phyloP scores from a whole-genome alignment of 2,113 vertebrate genomes.

The Meriones unguiculatus region DNA sequence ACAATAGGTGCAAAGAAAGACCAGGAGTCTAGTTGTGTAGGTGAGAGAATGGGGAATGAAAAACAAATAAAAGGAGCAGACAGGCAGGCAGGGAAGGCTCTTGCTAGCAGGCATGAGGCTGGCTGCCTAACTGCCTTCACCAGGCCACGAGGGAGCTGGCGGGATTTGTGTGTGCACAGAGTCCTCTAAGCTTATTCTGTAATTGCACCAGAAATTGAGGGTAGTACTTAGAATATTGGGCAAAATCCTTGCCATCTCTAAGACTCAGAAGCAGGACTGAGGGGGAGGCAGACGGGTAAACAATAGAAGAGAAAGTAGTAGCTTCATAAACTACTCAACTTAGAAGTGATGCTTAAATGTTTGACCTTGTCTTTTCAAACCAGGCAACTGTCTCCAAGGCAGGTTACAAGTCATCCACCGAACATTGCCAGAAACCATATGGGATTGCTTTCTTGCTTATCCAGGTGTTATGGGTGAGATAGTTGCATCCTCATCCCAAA shows the following conservation, averaged over 20 bases:
- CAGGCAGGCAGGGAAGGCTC: neutral
- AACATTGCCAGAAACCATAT: neutral
- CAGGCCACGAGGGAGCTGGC: neutral
- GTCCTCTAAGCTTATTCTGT: neutral
- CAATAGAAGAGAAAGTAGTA: neutral
- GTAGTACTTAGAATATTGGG: too few species aligned
- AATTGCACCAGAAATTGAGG: neutral
- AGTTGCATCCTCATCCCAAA: neutral
- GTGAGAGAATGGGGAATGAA: neutral
- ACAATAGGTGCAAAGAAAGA: neutral
- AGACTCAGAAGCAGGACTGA: neutral
- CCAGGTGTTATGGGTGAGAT: neutral
- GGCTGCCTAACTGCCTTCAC: accelerated
- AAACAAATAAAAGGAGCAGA: neutral
- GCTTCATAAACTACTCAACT: neutral
- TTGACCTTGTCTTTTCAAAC: neutral
- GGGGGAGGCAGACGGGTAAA: neutral
- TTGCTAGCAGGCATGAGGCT: accelerated
- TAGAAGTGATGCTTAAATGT: neutral
- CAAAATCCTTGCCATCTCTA: neutral
- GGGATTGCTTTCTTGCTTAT: neutral
- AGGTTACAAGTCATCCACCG: accelerated
- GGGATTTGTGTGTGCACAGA: neutral
- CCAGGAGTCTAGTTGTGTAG: neutral
- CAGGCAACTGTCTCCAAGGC: neutral